Evolutionary conservation across 1,140 invertebrate genomes (phyloP).

Genomic region (Sinonovacula constricta): DNA sequence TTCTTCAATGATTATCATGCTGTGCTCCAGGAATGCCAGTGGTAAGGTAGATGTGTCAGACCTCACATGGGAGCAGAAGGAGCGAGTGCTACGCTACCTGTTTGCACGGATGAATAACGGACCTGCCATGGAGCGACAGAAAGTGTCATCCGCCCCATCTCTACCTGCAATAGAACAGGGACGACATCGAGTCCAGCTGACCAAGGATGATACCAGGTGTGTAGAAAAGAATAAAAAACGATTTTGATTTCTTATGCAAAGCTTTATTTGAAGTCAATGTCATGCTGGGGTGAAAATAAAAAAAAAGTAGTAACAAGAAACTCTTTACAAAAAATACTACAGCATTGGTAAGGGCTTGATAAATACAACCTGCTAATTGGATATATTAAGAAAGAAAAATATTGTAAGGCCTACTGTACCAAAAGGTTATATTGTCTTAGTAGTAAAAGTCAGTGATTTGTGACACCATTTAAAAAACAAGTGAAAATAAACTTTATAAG

Average conservation of each 20-base stretch:
- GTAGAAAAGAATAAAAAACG: background rate
- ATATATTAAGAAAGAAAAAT: background rate
- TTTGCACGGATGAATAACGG: conserved; percentile 78
- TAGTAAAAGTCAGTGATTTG: no score
- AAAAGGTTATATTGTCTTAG: no score
- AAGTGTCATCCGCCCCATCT: conserved; percentile 45
- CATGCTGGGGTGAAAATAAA: background rate
- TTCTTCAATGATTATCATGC: no score
- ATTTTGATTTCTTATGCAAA: background rate
- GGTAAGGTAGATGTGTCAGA: conserved; percentile 76
- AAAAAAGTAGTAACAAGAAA: background rate
- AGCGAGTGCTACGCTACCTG: conserved; percentile 75
- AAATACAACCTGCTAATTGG: background rate
- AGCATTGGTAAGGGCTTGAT: background rate
- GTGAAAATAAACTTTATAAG: no score
- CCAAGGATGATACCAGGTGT: conserved; percentile 46
- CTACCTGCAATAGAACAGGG: conserved; percentile 60
- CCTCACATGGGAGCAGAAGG: conserved; percentile 79
- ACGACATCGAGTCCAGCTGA: conserved; percentile 52
- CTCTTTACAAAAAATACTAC: background rate
- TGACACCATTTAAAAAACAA: no score
- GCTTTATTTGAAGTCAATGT: background rate
- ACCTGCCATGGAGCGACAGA: conserved; percentile 40
- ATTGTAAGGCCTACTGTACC: no score
- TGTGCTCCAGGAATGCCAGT: conserved; percentile 70